Evolutionary conservation across 2,113 vertebrate genomes (phyloP), one percentile per base, ranked within the genome.

Genomic region (Mesembrinibis cayennensis): DNA sequence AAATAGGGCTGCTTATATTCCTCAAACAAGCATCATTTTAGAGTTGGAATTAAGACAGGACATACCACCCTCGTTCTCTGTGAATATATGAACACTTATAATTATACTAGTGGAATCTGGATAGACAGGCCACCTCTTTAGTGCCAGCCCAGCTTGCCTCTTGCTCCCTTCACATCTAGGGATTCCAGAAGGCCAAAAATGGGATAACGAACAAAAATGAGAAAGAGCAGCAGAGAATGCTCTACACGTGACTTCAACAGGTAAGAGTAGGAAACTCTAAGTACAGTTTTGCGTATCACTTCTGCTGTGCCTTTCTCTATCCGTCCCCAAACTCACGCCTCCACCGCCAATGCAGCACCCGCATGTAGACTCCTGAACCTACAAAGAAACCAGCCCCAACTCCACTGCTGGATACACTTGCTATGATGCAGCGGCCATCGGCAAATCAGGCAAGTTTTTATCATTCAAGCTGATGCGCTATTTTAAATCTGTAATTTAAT

Each of bases 1-100:
- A 97, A 34, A 97, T 45, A 92, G 84, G 59, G 93, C 45, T 89
- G 87, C 42, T 96, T 96, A 91, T 53, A 87, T 93, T 95, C 61
- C 42, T 95, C 66, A 62, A n/a, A 84, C 25, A 58, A 40, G 52
- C 73, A 36, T 38, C 38, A 81, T 20, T 45, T 59, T 42, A 62
- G 52, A 67, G 61, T 47, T 27, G 58, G 89, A 89, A 67, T 40
- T 32, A 6, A 0, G 6, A 72, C 62, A 77, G 62, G 40, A 74
- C 21, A 59, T 8, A 52, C 53, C 85, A 79, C 42, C 78, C 55
- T 69, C 11, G 3, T 79, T 18, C 80, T 66, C 40, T 67, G 44
- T 11, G 34, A 86, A 17, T 3, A 61, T 14, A 55, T 0, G 10
- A 72, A 36, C 66, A 5, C 40, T 34, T 29, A 19, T 19, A 14